Evolutionary conservation across 1,140 invertebrate species (phyloP).

Genomic region (Aphelinus certus): DNA sequence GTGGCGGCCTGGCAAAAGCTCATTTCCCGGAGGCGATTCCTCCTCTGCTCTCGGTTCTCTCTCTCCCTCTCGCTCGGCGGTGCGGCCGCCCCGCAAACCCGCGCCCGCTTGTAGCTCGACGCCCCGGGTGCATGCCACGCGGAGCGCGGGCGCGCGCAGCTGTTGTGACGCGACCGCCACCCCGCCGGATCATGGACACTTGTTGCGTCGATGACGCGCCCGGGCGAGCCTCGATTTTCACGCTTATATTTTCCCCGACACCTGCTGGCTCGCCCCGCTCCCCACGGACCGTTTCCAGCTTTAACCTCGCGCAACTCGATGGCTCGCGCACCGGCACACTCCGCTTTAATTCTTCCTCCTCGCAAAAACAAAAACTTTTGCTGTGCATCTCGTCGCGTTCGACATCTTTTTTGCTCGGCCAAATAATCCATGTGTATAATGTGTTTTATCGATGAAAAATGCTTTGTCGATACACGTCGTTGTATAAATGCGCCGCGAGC

Average conservation of each 20-base stretch:
- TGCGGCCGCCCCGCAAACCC: neutral
- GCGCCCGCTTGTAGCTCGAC: conserved; percentile 16
- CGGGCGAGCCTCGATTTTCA: neutral
- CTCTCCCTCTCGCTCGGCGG: neutral
- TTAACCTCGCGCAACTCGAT: neutral
- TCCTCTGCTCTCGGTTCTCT: neutral
- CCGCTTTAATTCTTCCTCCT: neutral
- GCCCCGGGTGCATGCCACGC: no score
- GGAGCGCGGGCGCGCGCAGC: no score
- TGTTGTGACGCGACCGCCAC: neutral
- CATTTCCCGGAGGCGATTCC: conserved; percentile 20
- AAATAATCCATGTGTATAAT: no score
- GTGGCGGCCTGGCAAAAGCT: conserved; percentile 17
- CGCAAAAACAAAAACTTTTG: no score
- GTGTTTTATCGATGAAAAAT: no score
- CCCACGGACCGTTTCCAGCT: neutral
- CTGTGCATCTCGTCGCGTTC: no score
- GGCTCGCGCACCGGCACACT: neutral
- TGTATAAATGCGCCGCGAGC: no score
- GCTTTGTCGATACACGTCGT: no score
- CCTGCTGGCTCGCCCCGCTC: neutral
- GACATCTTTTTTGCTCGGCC: no score
- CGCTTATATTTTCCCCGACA: conserved; percentile 9
- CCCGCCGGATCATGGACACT: conserved; percentile 26
- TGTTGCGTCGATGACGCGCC: conserved; percentile 33